phyloP scores from a whole-genome alignment of 1,140 invertebrate species.

The Papilio polyxenes region DNA sequence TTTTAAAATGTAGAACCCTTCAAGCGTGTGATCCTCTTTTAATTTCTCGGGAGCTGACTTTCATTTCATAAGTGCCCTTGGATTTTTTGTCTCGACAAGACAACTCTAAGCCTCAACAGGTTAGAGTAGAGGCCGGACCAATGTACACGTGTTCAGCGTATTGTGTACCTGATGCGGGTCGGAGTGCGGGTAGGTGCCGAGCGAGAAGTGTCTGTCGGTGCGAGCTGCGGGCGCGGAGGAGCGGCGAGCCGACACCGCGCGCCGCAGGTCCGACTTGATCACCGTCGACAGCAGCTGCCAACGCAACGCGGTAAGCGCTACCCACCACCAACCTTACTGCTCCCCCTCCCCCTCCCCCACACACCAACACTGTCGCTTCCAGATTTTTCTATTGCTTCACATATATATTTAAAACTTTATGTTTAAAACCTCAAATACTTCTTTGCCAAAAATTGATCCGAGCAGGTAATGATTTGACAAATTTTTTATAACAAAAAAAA shows the following conservation, averaged over 20 bases:
- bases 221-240: conserved; percentile 66
- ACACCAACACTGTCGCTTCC: conserved; percentile 10
- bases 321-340: conserved; percentile 32
- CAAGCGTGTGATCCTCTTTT: not conserved
- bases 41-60: no score
- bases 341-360: conserved; percentile 6
- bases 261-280: conserved; percentile 89
- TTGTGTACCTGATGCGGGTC: conserved; percentile 57
- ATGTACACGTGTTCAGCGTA: not conserved
- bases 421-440: not conserved
- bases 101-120: not conserved
- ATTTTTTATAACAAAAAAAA: no score
- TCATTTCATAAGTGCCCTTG: no score
- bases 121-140: not conserved
- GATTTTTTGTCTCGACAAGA: no score
- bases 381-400: not conserved
- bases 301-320: conserved; percentile 36
- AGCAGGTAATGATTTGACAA: no score
- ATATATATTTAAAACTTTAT: not conserved
- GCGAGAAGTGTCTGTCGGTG: conserved; percentile 55
- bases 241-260: conserved; percentile 83
- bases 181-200: conserved; percentile 56
- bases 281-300: conserved; percentile 89
- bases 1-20: not conserved
- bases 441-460: no score